These are phyloP conservation scores for Chionomys nivalis DNA, from an alignment of 2,113 vertebrate genomes.

Conservation along the genomic window DNA sequence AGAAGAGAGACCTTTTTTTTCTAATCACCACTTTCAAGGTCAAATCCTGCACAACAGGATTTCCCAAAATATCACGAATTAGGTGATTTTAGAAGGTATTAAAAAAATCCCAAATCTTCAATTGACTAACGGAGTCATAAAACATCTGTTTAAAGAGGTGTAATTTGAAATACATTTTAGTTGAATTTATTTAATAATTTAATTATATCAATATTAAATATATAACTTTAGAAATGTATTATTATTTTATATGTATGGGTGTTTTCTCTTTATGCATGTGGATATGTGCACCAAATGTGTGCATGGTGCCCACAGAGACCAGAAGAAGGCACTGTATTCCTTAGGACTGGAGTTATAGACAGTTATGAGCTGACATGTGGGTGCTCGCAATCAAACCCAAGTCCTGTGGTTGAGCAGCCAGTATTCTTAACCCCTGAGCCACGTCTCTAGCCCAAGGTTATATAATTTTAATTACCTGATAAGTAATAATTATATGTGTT, in stretches of 20 bases:
- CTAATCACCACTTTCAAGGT: background rate
- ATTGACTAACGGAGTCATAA: background rate
- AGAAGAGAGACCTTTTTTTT: background rate
- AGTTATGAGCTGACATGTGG: background rate
- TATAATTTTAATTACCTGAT: background rate
- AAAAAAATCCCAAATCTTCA: background rate
- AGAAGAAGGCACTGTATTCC: background rate
- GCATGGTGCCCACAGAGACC: background rate
- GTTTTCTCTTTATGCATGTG: background rate
- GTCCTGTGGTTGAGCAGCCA: background rate
- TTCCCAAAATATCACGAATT: background rate
- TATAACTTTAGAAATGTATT: background rate
- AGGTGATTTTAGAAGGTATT: background rate
- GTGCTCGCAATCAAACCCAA: background rate
- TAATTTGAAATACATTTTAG: conserved; percentile 31
- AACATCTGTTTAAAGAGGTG: background rate
- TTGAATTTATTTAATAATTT: background rate
- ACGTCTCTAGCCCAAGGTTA: background rate
- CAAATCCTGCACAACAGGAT: background rate
- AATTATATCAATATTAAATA: background rate
- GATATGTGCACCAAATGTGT: background rate
- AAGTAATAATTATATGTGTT: background rate
- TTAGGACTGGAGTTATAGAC: too few relatives aligned
- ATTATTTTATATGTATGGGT: background rate
- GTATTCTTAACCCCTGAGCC: background rate